Base-by-base conservation (phyloP, 2,113 vertebrate species). In the Aegotheles bennettii region DNA sequence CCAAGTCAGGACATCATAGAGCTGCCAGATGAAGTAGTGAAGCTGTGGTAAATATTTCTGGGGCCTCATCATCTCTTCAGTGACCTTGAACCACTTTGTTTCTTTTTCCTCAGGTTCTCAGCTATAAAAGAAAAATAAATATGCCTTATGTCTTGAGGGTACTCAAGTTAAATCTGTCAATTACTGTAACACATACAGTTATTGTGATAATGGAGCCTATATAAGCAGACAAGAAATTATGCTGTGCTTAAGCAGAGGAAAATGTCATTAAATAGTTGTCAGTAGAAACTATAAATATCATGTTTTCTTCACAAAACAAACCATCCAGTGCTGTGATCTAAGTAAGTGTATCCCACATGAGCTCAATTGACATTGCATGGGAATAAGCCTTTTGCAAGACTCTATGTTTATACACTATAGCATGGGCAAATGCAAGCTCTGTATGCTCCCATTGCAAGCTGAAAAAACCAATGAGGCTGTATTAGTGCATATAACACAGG, bases 341-440 rank as follows among this genome's bases (percentile, higher is more conserved):
- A 89, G 18, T 33, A 59, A 78, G 12, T 16, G 24, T 81, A 67
- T 94, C 59, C 79, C 43, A 45, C 57, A 51, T 60, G 79, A 95
- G 75, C 24, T 65, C 85, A 83, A 45, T 88, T 75, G 42, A 60
- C 48, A 86, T 42, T 84, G 51, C 59, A 57, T 67, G 45, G 67
- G 95, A 97, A 90, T 88, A 94, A 89, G 53, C 16, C 36, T 56
- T 97, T 84, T 94, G 78, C 69, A 63, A 83, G 50, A 42, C 43
- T 28, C 2, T 42, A 17, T 82, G 16, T 85, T 94, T 57, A 61
- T 29, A n/a, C 3, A 31, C 28, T 11, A 7, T 1, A 35, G 6
- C 0, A 1, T 13, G 25, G 63, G 59, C 31, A 83, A 83, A 47
- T 8, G 10, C 1, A 1, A 90, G 20, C 25, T 95, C 70, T 77